Evolutionary conservation across 1,140 invertebrate species (phyloP), one percentile per base, ranked within the genome.

Genomic region (Maniola jurtina): DNA sequence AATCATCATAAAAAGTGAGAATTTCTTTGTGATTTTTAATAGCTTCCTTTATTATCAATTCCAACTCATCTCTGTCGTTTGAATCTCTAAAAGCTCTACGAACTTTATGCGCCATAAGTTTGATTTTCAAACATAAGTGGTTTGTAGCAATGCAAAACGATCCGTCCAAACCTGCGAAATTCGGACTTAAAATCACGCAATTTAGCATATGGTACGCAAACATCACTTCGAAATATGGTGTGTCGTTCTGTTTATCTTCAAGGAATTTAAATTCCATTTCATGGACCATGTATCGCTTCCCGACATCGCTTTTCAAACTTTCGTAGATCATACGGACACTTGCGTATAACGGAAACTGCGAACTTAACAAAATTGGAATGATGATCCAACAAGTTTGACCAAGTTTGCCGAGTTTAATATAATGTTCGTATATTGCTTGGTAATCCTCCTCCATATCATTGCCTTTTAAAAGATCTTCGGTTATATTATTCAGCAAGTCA

Each of bases 141-240:
- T 77, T 86, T 0, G 78, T 79, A 2, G 79, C 76, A 45, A 88
- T 85, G 45, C 83, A 86, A 61, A 85, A 86, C 0, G 84, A 85
- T 6, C 84, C 83, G 45, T 88, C 85, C 13, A 85, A 81, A 13
- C 83, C 83, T 13, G 70, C 61, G 61, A 83, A 88, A 40, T 80
- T 79, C 1, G 76, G 74, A 10, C 72, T 70, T 3, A 88, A 64
- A 14, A 73, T 63, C n/a, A 81, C 16, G 35, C 75, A 77, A 58
- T 79, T 73, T 6, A 77, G 9, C n/a, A 78, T 62, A 61, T 77
- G 80, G 55, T 85, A 86, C 0, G 72, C 74, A 61, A 83, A 88
- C 14, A 81, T 62, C 1, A 81, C 57, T 62, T 88, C 81, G 54
- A 79, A 88, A 70, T 80, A 81, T 6, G 85, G 85, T 9, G 77